These are phyloP conservation scores for Halcyon smyrnensis DNA, from an alignment of 2,797 vertebrate species.

Conservation along the genomic window DNA sequence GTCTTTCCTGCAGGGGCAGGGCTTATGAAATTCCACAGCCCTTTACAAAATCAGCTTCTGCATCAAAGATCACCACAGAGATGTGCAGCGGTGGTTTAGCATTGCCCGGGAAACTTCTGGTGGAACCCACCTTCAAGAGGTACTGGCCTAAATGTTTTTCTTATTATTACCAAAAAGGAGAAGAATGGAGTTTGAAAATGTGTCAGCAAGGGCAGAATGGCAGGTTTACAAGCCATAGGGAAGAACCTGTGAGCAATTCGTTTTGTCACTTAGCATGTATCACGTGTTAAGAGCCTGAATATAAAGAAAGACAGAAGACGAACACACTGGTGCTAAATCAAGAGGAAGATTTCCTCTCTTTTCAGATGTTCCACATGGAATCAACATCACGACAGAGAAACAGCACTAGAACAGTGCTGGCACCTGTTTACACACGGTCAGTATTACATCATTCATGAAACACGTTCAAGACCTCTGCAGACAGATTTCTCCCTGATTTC, in stretches of 20 bases:
- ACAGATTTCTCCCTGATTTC: background rate
- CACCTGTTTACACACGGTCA: background rate
- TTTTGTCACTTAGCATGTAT: background rate
- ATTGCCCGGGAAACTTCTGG: background rate
- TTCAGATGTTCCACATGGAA: background rate
- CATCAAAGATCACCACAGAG: background rate
- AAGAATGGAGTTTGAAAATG: background rate
- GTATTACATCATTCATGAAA: background rate
- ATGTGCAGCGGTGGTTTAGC: conserved; percentile 9
- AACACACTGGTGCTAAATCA: background rate
- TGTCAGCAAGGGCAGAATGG: conserved; percentile 7
- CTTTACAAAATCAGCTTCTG: background rate
- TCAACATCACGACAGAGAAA: background rate
- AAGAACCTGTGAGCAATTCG: background rate
- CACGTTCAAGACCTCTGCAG: background rate
- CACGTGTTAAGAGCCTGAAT: background rate
- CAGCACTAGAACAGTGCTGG: background rate
- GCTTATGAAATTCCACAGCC: background rate
- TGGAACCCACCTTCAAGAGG: background rate
- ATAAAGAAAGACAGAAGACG: background rate
- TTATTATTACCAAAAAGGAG: background rate
- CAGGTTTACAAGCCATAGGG: background rate
- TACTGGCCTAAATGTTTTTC: background rate
- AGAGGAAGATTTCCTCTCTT: background rate
- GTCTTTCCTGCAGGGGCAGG: background rate